Base-by-base conservation (phyloP, 2,888 invertebrate genomes). In the Poecilus cupreus region DNA sequence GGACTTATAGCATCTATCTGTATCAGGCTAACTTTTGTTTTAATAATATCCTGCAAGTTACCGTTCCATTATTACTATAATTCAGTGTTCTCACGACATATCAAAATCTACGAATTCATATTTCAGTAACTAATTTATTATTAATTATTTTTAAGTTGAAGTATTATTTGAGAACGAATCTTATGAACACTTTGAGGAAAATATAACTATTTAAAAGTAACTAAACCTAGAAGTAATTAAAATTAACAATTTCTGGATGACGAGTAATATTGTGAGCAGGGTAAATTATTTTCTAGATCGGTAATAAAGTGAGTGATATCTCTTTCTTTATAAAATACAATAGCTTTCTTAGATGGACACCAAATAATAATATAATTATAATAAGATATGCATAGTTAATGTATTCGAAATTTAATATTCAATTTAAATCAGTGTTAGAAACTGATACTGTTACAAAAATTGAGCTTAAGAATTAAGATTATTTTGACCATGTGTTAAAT, bases 381-480 rank as follows among this genome's bases (percentile, higher is more conserved):
- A 32, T 32, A 32, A 37, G 22, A 70, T 70, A 68, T 70, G 49
- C 32, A 79, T 43, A 68, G 49, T 70, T 51, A 79, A 46, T 79
- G 70, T 78, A 78, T 60, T 64, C 57, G 49, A 68, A 68, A 70
- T n/a, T 68, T 57, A 54, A 57, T 76, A 79, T 64, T 68, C 43
- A 32, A 68, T 68, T 68, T 68, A 18, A 18, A 18, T 76, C 54
- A 76, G 37, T 76, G 76, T 76, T 76, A 76, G 76, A 54, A 39
- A 76, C 76, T 76, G 76, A 57, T 51, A 76, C 51, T 57, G 18
- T 54, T 76, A 18, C 20, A 51, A 76, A 24, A 37, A 72, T 72
- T 76, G 32, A 75, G 75, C 51, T 75, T 75, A 32, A 60, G 49
- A 51, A 46, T 49, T 74, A 46, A 68, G 18, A 68, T 49, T 75